Percentiles rank a stretch among this genome's conserved stretches.
Conservation (phyloP, 2,888 invertebrate genomes). For the Parnassius apollo region DNA sequence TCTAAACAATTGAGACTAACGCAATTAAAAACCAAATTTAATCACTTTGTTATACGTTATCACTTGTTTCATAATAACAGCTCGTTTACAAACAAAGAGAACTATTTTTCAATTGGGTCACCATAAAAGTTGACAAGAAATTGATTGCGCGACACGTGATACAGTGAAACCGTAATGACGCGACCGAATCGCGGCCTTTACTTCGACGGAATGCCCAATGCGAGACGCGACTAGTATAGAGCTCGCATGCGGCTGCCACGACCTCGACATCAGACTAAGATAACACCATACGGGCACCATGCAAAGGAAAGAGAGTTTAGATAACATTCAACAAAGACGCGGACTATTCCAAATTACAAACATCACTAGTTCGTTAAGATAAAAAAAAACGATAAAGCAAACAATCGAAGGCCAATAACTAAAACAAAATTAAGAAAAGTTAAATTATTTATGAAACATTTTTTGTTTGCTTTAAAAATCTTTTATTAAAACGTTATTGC, state of each 20-base stretch:
- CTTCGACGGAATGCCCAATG: slow-evolving; percentile 55
- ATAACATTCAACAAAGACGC: slow-evolving; percentile 17
- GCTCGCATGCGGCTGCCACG: slow-evolving; percentile 36
- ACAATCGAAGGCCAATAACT: too few species aligned
- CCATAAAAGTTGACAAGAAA: slow-evolving; percentile 50
- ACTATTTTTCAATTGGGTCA: slow-evolving; percentile 32
- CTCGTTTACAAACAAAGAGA: slow-evolving; percentile 22
- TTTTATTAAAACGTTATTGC: too few species aligned
- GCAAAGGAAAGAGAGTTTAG: slow-evolving; percentile 41
- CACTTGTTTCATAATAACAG: slow-evolving; percentile 18
- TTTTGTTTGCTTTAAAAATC: too few species aligned
- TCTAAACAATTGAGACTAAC: slow-evolving; percentile 36
- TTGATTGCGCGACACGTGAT: slow-evolving; percentile 43
- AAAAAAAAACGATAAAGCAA: too few species aligned
- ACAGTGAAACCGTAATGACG: slow-evolving; percentile 40
- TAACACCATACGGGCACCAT: slow-evolving; percentile 47
- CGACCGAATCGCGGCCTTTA: slow-evolving; percentile 55
- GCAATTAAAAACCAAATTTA: slow-evolving; percentile 26
- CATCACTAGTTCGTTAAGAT: neutral
- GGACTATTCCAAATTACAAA: slow-evolving; percentile 13
- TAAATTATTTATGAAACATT: too few species aligned
- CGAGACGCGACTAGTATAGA: slow-evolving; percentile 29
- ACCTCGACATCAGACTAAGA: slow-evolving; percentile 43
- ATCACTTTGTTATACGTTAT: slow-evolving; percentile 40
- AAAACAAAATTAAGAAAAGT: too few species aligned